These are phyloP conservation scores for Tachycineta bicolor DNA, from an alignment of 2,113 vertebrate species.

Conservation along the genomic window DNA sequence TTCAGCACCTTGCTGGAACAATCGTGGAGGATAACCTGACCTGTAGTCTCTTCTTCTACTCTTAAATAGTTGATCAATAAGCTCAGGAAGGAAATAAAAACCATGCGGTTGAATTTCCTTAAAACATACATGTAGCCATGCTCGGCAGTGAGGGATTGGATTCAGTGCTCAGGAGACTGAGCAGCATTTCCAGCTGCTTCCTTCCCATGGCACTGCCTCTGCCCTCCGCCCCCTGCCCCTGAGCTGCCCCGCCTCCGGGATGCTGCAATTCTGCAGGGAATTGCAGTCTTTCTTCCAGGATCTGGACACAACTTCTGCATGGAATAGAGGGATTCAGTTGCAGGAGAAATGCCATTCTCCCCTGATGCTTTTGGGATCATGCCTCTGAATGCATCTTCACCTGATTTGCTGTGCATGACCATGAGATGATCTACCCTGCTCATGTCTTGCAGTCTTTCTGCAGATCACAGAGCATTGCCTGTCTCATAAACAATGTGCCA, in stretches of 20 bases:
- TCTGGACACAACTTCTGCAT: not conserved
- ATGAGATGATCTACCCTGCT: not conserved
- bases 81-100: not conserved
- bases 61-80: constrained; percentile 7
- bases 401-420: not conserved
- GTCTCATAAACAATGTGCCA: not conserved
- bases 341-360: not conserved
- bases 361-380: not conserved
- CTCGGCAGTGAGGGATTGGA: not conserved
- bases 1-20: not conserved
- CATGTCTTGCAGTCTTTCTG: not conserved
- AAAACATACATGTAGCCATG: not conserved
- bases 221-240: not conserved
- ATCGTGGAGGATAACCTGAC: not conserved
- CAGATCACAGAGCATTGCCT: constrained; percentile 27
- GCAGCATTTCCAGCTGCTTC: not conserved
- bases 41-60: not conserved
- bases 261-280: not conserved
- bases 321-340: not conserved
- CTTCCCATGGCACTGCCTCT: rapidly evolving
- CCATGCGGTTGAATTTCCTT: not conserved
- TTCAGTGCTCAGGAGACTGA: not conserved
- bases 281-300: not conserved
- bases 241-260: not conserved
- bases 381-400: not conserved